Evolutionary conservation across 2,888 invertebrate species (phyloP), one percentile per base, ranked within the genome.

Genomic region (Drosophila lutescens): DNA sequence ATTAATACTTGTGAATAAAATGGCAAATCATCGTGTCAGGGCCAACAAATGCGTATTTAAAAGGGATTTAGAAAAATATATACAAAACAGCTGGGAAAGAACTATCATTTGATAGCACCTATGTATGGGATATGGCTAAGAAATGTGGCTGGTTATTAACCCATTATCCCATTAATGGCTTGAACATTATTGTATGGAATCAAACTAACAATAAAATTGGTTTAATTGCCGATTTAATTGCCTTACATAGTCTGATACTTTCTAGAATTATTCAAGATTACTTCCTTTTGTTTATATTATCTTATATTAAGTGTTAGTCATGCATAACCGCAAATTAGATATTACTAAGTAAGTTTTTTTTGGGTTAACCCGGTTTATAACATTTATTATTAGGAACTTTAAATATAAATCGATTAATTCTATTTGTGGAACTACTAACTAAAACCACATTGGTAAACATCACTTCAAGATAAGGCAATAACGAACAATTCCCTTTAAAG

Each of bases 1-100:
- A 60, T 60, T 60, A 44, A 43, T 58, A n/a, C 60, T 58, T 56
- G 12, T 23, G 41, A 40, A 20, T 55, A 17, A 32, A 30, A 44
- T 20, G 15, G 20, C 32, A n/a, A 41, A 40, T 59, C 58, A 13
- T 12, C 13, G 41, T 32, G 30, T 23, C 59, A 23, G 32, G 58
- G 59, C 32, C 26, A 32, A 32, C 32, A 32, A 13, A 57, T 20
- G 55, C 7, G 20, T 15, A 54, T 32, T 51, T 10, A 12, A 54
- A 55, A 53, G 10, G 15, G 10, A 41, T 43, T 32, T 32, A 30
- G 10, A 6, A 12, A n/a, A 10, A 6, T 13, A 26, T 26, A 20
- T n/a, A 13, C 32, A 34, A 17, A 46, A n/a, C 34, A 15, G 32
- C 34, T 47, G 12, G 12, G 3, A 12, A 6, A 10, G 12, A 56